These are phyloP conservation scores for Euzophera pinguis DNA, from an alignment of 2,888 invertebrate species.

Conservation along the genomic window DNA sequence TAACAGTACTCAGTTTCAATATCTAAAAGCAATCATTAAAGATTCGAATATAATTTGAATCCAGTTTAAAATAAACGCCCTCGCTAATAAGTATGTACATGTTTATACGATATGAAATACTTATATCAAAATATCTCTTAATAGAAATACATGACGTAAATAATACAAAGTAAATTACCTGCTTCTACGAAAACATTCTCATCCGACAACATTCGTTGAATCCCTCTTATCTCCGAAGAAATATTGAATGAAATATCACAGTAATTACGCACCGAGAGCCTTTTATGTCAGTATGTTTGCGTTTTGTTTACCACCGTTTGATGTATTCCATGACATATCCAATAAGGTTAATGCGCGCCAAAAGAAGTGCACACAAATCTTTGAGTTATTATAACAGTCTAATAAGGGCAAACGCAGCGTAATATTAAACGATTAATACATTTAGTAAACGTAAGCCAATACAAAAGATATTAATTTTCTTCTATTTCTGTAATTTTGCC, in stretches of 20 bases:
- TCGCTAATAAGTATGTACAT: too few relatives aligned
- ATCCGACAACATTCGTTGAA: constrained; percentile 16
- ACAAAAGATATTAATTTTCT: background rate
- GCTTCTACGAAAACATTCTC: constrained; percentile 1
- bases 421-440: background rate
- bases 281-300: constrained; percentile 46
- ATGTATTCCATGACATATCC: constrained; percentile 69
- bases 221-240: constrained; percentile 16
- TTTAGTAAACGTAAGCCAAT: too few relatives aligned
- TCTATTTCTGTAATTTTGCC: too few relatives aligned
- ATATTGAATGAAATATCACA: constrained; percentile 37
- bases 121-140: background rate
- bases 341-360: constrained; percentile 59
- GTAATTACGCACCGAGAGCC: constrained; percentile 45
- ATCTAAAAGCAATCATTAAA: too few relatives aligned
- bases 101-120: too few relatives aligned
- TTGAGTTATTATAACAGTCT: constrained; percentile 15
- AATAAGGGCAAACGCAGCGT: constrained; percentile 1
- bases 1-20: too few relatives aligned
- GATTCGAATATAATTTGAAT: too few relatives aligned
- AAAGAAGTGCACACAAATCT: constrained; percentile 13
- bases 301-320: constrained; percentile 66
- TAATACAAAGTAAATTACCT: background rate
- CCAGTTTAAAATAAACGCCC: too few relatives aligned
- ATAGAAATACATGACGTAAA: background rate